phyloP scores from a whole-genome alignment of 2,888 invertebrate species.

The Leptogaster cylindrica region DNA sequence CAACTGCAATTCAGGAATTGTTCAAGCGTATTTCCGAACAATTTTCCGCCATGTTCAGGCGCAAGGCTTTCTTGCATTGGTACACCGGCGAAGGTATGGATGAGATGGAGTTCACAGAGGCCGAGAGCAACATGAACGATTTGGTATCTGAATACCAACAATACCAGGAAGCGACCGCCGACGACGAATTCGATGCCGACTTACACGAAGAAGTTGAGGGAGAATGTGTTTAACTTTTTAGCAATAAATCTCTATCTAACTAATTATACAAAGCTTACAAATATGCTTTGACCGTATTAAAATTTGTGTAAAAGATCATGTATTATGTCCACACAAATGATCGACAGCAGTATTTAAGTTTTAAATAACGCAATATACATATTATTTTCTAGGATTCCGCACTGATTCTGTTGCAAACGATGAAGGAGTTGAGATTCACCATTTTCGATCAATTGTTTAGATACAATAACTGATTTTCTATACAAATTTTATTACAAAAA shows the following conservation, averaged over 20 bases:
- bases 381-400: no score
- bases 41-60: slow-evolving; percentile 79
- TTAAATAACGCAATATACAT: no score
- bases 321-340: no score
- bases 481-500: not conserved
- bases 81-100: slow-evolving; percentile 94
- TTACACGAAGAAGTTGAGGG: slow-evolving; percentile 70
- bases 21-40: slow-evolving; percentile 77
- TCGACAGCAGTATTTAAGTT: no score
- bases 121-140: slow-evolving; percentile 94
- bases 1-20: slow-evolving; percentile 76
- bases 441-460: slow-evolving; percentile 6
- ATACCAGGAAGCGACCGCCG: slow-evolving; percentile 89
- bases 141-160: slow-evolving; percentile 91
- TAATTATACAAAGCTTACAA: no score
- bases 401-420: no score
- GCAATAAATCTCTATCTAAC: not conserved
- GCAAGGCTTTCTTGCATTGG: slow-evolving; percentile 85
- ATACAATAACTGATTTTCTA: slow-evolving; percentile 6
- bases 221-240: slow-evolving; percentile 59
- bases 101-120: slow-evolving; percentile 96
- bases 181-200: slow-evolving; percentile 87
- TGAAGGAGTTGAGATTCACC: not conserved
- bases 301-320: no score
- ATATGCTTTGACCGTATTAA: no score